A percentile compares a stretch with the other conserved stretches of the same genome.
These are phyloP conservation scores for Megaceryle alcyon DNA, from an alignment of 2,797 vertebrate species.

Conservation along the genomic window DNA sequence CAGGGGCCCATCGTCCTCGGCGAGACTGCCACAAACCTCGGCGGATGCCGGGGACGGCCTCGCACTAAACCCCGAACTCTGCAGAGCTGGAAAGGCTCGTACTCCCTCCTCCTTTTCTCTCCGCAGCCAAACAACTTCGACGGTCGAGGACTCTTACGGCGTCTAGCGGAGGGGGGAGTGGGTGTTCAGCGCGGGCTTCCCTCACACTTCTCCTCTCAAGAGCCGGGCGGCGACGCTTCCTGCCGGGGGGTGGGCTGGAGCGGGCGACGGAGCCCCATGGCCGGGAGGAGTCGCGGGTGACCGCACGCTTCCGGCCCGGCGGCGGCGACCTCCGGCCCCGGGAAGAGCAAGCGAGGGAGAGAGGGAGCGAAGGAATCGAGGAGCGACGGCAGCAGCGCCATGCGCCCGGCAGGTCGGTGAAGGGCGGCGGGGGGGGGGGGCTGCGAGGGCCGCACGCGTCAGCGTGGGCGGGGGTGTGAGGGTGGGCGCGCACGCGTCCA, in stretches of 20 bases:
- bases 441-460: too few relatives aligned
- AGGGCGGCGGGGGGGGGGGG: too few relatives aligned
- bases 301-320: not conserved
- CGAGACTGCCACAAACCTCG: fast-evolving
- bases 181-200: not conserved
- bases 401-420: not conserved
- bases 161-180: fast-evolving
- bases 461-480: not conserved
- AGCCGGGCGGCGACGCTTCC: not conserved
- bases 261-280: not conserved
- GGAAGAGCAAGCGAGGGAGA: not conserved
- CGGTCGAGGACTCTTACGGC: fast-evolving
- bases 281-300: not conserved
- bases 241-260: not conserved
- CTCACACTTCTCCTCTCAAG: not conserved
- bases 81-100: not conserved
- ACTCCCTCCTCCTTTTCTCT: not conserved
- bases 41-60: too few relatives aligned
- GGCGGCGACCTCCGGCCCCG: not conserved
- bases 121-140: not conserved
- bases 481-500: not conserved
- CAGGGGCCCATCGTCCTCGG: fast-evolving
- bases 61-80: fast-evolving
- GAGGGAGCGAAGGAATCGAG: not conserved
- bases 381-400: not conserved